These are phyloP conservation scores for Drosophila sp. DNA, from an alignment of 1,140 invertebrate genomes.

Conservation along the genomic window DNA sequence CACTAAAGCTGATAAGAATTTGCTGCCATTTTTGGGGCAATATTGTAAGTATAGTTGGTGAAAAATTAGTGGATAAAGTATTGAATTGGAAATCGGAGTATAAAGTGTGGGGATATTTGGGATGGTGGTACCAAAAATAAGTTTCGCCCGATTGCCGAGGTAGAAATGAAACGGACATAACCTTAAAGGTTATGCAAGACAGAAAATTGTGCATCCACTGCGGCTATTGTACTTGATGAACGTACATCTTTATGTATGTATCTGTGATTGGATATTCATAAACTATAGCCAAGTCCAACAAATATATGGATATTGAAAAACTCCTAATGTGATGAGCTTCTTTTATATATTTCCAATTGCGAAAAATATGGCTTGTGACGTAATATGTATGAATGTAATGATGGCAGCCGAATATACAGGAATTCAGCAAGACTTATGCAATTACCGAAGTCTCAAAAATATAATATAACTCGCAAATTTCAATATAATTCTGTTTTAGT, in stretches of 20 bases:
- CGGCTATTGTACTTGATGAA: background rate
- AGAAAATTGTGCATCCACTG: slow-evolving; percentile 1
- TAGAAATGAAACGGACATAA: slow-evolving; percentile 24
- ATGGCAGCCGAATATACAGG: background rate
- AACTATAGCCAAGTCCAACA: background rate
- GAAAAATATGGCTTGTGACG: slow-evolving; percentile 4
- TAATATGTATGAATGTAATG: slow-evolving; percentile 6
- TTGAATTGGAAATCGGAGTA: no score
- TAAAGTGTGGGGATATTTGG: no score
- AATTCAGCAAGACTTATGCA: background rate
- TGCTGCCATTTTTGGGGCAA: slow-evolving; percentile 74
- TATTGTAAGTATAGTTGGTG: slow-evolving; percentile 63
- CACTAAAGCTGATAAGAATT: slow-evolving; percentile 71
- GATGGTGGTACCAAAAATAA: background rate
- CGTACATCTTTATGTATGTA: no score
- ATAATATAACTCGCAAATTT: background rate
- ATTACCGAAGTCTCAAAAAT: background rate
- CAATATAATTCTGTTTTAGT: no score
- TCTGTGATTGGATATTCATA: background rate
- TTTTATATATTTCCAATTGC: background rate
- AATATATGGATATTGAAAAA: background rate
- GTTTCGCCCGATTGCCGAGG: background rate
- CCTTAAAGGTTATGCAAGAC: slow-evolving; percentile 16
- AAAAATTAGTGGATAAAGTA: slow-evolving; percentile 14
- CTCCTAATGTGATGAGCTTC: background rate